Conservation (phyloP, 1,140 invertebrate species). For the Drosophila mauritiana region DNA sequence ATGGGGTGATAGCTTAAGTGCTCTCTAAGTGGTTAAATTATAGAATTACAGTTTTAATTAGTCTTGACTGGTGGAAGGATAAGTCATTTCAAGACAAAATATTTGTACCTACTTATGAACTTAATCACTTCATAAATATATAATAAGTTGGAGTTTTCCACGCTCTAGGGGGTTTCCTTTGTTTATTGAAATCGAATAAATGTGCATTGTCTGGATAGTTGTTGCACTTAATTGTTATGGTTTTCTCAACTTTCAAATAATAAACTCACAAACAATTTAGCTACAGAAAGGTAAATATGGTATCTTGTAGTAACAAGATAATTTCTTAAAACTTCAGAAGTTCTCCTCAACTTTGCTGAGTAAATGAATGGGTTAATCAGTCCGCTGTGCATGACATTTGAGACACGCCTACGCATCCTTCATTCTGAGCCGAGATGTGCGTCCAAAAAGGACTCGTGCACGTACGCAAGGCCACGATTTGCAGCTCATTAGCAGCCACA, state of each 20-base stretch:
- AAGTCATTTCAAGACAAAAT: background rate
- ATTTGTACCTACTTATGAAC: background rate
- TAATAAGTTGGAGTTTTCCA: conserved; percentile 2
- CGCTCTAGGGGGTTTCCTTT: background rate
- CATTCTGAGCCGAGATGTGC: background rate
- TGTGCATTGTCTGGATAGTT: background rate
- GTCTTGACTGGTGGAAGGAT: background rate
- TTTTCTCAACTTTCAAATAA: too few species aligned
- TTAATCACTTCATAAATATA: conserved; percentile 34
- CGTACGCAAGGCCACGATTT: conserved; percentile 74
- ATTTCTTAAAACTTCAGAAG: background rate
- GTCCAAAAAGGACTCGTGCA: conserved; percentile 49
- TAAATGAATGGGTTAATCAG: conserved; percentile 34
- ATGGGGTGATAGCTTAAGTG: conserved; percentile 9
- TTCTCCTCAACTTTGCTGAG: background rate
- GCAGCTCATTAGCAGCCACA: conserved; percentile 79
- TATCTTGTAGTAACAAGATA: too few species aligned
- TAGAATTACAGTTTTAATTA: conserved; percentile 33
- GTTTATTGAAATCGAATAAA: background rate
- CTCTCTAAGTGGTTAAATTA: conserved; percentile 29
- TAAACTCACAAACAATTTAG: too few species aligned
- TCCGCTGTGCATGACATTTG: conserved; percentile 16
- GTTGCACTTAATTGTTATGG: too few species aligned
- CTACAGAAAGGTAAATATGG: too few species aligned
- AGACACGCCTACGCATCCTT: conserved; percentile 16